Percentiles rank a stretch among this genome's conserved stretches.
phyloP scores from a whole-genome alignment of 1,140 invertebrate species.

The Magallana angulata region DNA sequence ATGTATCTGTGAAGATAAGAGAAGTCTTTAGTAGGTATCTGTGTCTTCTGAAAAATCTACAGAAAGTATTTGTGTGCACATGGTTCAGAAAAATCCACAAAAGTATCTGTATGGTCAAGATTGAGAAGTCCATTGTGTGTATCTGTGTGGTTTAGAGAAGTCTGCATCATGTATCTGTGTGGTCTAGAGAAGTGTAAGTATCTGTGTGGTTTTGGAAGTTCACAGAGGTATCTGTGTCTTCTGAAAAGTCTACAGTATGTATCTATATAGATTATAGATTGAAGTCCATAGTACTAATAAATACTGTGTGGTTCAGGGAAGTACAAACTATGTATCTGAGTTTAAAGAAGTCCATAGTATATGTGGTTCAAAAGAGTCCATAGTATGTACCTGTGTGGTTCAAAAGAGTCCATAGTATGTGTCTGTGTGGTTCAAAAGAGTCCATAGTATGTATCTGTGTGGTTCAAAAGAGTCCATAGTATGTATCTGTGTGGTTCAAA shows the following conservation, averaged over 20 bases:
- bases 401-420: no score
- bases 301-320: neutral
- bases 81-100: neutral
- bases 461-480: no score
- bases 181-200: no score
- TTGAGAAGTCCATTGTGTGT: no score
- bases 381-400: constrained; percentile 71
- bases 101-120: neutral
- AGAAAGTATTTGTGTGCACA: no score
- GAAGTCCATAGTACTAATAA: constrained; percentile 80
- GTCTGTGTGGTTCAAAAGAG: neutral
- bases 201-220: neutral
- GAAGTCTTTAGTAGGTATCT: no score
- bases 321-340: no score
- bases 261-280: constrained; percentile 54
- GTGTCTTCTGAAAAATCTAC: no score
- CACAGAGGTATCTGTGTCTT: neutral
- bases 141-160: constrained; percentile 80
- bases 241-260: no score
- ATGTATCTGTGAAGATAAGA: no score
- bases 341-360: neutral
- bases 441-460: neutral
- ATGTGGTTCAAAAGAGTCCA: constrained; percentile 82
- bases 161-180: constrained; percentile 78
- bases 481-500: no score